Evolutionary conservation across 2,888 invertebrate species (phyloP).

Genomic region (Ethmia dodecea): DNA sequence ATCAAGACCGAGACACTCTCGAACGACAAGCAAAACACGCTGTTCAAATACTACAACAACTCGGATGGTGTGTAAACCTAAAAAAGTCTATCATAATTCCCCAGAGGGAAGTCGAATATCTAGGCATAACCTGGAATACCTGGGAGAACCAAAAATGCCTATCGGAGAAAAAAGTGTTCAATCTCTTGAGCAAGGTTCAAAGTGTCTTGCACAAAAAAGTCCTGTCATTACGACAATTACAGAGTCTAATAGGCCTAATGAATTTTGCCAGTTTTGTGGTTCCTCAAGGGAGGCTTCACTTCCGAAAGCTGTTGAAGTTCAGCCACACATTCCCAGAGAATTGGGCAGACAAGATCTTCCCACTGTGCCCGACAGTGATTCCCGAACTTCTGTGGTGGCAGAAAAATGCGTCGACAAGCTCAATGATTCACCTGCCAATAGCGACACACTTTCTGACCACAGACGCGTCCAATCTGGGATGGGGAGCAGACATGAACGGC

Average conservation of each 20-base stretch:
- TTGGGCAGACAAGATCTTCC: background rate
- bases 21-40: background rate
- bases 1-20: background rate
- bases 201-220: background rate
- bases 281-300: background rate
- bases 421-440: background rate
- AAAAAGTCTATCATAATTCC: slow-evolving; percentile 16
- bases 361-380: background rate
- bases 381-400: background rate
- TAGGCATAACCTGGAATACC: slow-evolving; percentile 1
- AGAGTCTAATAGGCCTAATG: slow-evolving; percentile 12
- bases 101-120: slow-evolving; percentile 6
- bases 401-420: too few relatives aligned
- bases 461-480: background rate
- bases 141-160: slow-evolving; percentile 8
- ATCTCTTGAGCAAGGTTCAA: slow-evolving; percentile 7
- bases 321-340: background rate
- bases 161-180: background rate
- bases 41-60: background rate
- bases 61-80: slow-evolving; percentile 19
- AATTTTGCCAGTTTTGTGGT: slow-evolving; percentile 6
- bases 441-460: background rate
- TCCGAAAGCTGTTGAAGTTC: slow-evolving; percentile 7
- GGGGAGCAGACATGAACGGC: slow-evolving; percentile 1
- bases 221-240: slow-evolving; percentile 1